Conservation (phyloP, 2,113 vertebrate genomes). For the Callithrix jacchus region DNA sequence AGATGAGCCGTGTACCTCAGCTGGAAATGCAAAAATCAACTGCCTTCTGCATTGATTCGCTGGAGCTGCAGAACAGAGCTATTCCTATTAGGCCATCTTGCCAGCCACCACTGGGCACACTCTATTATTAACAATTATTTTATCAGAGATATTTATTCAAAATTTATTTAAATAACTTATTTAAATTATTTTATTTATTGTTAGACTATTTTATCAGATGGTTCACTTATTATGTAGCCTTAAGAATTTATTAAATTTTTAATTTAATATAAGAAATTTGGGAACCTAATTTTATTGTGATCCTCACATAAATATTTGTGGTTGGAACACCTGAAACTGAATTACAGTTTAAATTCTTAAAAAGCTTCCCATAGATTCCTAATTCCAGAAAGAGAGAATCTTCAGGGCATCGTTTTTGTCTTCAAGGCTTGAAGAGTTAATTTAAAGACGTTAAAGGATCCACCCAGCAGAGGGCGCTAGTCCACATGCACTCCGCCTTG, state of each 20-base stretch:
- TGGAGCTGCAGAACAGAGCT: no score
- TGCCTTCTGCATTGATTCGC: no score
- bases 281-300: neutral
- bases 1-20: no score
- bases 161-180: neutral
- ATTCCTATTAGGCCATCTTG: no score
- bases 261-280: neutral
- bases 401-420: neutral
- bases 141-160: neutral
- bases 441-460: neutral
- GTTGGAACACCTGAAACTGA: neutral
- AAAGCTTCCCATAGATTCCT: neutral
- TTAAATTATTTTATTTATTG: neutral
- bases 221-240: neutral
- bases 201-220: neutral
- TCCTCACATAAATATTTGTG: neutral
- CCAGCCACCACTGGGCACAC: no score
- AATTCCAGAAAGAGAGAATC: neutral
- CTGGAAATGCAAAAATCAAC: no score
- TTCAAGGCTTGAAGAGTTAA: neutral
- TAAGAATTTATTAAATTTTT: neutral
- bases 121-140: neutral
- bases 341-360: neutral
- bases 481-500: neutral
- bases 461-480: slow-evolving; percentile 69